Evolutionary conservation across 2,888 invertebrate genomes (phyloP), one percentile per base, ranked within the genome.

Genomic region (Globia sparganii): DNA sequence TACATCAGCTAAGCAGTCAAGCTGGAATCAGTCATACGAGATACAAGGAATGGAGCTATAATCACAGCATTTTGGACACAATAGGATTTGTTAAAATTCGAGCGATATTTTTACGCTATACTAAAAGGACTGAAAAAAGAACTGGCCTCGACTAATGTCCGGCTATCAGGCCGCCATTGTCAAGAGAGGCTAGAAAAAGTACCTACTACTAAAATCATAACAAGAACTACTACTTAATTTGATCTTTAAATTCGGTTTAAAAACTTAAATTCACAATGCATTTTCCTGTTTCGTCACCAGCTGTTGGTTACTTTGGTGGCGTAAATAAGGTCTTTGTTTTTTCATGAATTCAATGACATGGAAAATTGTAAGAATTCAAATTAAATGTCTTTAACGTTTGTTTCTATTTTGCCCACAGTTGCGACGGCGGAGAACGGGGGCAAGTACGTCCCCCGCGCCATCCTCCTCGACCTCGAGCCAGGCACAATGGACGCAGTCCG

Each of bases 391-490:
- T n/a, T 85, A 61, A 82, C 34, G 34, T 43, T 65, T 67, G 9
- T 78, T 83, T 88, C 75, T 78, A 91, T 89, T 1, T 86, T 78
- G 73, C 71, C 73, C 66, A 68, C 95, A 97, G 97, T 97, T 99
- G 99, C 97, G 99, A 99, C 97, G 99, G 98, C 97, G 98, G 99
- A 97, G 99, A 99, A 74, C 97, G 98, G 86, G 98, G 94, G 98
- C 85, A 99, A 99, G 97, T 99, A 99, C 96, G 99, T 99, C 74
- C 99, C 99, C 74, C 97, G 99, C 85, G 99, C 99, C 90, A 98
- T 99, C 92, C 97, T 99, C 75, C 98, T 99, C 89, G 99, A 99
- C 96, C 97, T 99, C 94, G 99, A 99, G 95, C 99, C 99, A n/a
- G 99, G 99, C 88, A 99, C 99, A 87, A 99, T 99, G 99, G 99